A percentile compares a stretch with the other conserved stretches of the same genome.
Conservation (phyloP, 2,888 invertebrate genomes). For the Xanthorhoe spadicearia region DNA sequence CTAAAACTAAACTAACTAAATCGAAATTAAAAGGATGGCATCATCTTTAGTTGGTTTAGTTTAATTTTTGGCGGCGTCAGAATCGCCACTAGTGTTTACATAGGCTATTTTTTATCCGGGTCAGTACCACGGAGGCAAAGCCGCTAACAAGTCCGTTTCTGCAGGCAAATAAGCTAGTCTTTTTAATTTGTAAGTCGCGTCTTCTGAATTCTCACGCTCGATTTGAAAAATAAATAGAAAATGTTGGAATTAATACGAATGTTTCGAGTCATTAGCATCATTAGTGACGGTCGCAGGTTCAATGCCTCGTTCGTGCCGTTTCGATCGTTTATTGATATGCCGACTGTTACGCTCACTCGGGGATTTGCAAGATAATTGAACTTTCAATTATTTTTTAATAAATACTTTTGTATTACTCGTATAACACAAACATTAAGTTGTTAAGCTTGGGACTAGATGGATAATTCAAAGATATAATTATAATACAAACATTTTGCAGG, state of each 20-base stretch:
- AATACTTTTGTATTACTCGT: background rate
- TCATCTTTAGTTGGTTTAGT: too few relatives aligned
- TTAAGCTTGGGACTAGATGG: too few relatives aligned
- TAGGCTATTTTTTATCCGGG: background rate
- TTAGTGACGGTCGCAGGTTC: constrained; percentile 4
- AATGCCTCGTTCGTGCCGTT: background rate
- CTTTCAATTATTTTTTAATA: background rate
- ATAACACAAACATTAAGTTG: too few relatives aligned
- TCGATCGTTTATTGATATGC: background rate
- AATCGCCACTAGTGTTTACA: too few relatives aligned
- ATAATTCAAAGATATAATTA: too few relatives aligned
- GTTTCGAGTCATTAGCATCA: constrained; percentile 11
- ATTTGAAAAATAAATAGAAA: constrained; percentile 9
- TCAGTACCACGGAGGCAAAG: background rate
- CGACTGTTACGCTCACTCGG: background rate
- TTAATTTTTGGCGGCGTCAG: too few relatives aligned
- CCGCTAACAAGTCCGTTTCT: too few relatives aligned
- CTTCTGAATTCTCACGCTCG: background rate
- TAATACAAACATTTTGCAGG: too few relatives aligned
- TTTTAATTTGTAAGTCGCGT: constrained; percentile 1
- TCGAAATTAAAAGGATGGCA: too few relatives aligned
- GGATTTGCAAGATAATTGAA: background rate
- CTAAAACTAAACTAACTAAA: too few relatives aligned
- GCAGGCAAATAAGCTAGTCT: too few relatives aligned
- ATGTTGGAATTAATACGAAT: constrained; percentile 3